Evolutionary conservation across 2,113 vertebrate species (phyloP).

Genomic region (Protomyctophum bolini): DNA sequence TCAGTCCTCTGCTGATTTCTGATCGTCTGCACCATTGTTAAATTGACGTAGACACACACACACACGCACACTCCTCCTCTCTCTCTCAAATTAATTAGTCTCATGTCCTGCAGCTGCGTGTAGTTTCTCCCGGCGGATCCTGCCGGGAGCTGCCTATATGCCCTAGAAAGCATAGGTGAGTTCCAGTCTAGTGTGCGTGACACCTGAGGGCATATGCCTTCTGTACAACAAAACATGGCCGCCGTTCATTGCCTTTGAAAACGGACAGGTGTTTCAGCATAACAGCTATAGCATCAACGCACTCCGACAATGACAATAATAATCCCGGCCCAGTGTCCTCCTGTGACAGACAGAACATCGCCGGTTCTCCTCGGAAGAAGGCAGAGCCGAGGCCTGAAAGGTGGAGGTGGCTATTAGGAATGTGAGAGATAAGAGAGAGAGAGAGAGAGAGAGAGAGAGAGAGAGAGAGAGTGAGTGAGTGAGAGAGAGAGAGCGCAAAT

Average conservation of each 20-base stretch:
- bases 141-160: too few species aligned
- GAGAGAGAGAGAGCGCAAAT: slow-evolving; percentile 18
- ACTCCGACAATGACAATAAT: background rate
- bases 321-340: background rate
- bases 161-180: too few species aligned
- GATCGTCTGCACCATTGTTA: too few species aligned
- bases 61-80: too few species aligned
- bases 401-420: slow-evolving; percentile 10
- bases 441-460: slow-evolving; percentile 7
- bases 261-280: too few species aligned
- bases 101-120: too few species aligned
- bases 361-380: slow-evolving; percentile 3
- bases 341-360: slow-evolving; percentile 7
- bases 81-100: too few species aligned
- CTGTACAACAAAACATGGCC: background rate
- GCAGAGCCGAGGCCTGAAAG: slow-evolving; percentile 12
- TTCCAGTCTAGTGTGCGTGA: too few species aligned
- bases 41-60: too few species aligned
- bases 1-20: too few species aligned
- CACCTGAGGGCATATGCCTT: slow-evolving; percentile 33
- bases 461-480: too few species aligned
- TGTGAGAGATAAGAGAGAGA: background rate
- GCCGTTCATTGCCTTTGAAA: background rate
- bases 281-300: background rate
- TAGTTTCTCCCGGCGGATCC: too few species aligned